Percentiles rank a stretch among this genome's conserved stretches.
Conservation (phyloP, 2,797 vertebrate genomes). For the Rhabdophis nuchalis region DNA sequence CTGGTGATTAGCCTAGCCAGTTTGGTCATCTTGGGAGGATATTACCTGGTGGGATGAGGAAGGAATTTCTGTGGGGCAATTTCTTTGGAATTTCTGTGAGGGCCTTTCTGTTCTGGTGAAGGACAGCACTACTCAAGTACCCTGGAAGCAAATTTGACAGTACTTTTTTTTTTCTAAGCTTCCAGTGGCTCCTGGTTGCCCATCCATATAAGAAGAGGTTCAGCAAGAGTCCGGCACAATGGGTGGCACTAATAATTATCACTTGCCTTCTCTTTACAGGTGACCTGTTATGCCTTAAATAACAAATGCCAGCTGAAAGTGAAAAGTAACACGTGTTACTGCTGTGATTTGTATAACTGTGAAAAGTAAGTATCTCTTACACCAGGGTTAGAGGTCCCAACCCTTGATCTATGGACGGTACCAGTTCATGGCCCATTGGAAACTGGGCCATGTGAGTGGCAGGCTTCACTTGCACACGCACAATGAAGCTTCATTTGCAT, state of each 20-base stretch:
- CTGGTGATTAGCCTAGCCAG: not conserved
- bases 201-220: not conserved
- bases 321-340: constrained; percentile 91
- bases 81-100: not conserved
- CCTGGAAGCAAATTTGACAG: not conserved
- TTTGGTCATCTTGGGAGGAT: not conserved
- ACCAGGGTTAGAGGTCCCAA: not conserved
- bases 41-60: not conserved
- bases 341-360: constrained; percentile 92
- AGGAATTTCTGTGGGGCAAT: not conserved
- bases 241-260: not conserved
- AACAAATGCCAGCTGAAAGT: constrained; percentile 81
- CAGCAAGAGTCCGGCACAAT: not conserved
- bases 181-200: not conserved
- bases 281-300: constrained; percentile 76
- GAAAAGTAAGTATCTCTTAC: constrained; percentile 75
- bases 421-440: not conserved
- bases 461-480: not conserved
- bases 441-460: not conserved
- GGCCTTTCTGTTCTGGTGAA: not conserved
- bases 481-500: not conserved
- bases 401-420: not conserved
- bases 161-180: not conserved
- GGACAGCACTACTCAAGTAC: not conserved
- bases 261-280: constrained; percentile 68